Evolutionary conservation across 1,140 invertebrate species (phyloP), one percentile per base, ranked within the genome.

Genomic region (Calliopsis andreniformis): DNA sequence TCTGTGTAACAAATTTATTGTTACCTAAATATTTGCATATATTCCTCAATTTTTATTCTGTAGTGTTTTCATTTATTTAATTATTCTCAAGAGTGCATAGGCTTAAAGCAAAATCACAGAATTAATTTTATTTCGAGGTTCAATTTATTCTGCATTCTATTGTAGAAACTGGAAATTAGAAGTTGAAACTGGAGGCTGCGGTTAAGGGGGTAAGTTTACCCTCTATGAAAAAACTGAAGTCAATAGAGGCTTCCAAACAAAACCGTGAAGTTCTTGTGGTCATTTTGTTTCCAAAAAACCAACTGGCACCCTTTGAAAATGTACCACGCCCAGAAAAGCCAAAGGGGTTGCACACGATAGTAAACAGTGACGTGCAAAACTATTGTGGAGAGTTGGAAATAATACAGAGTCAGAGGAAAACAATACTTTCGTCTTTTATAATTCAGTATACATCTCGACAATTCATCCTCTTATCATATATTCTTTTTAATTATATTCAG

Each of bases 361-460:
- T 81, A 86, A 86, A 87, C 81, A 87, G 72, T 87, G 83, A 86
- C 78, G 49, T 10, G 70, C 63, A 68, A 82, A 84, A 87, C 56
- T 69, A n/a, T 23, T 6, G 14, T 6, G 2, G 28, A 53, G 53
- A 42, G 20, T 55, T 47, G 25, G 58, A 76, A 67, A 62, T 66
- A 49, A 71, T 25, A 35, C 28, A 47, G 32, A 66, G 55, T n/a
- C 56, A 23, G 28, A 51, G 55, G 55, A 56, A 75, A 0, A 35
- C 25, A n/a, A n/a, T n/a, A n/a, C n/a, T n/a, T n/a, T n/a, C n/a
- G n/a, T n/a, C 35, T 39, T 39, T 39, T 10, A 39, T 10, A 39
- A 39, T 39, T 39, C 35, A 39, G n/a, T n/a, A n/a, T n/a, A 39
- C 3, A 39, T 5, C 10, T 39, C 10, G 35, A 23, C 7, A 2